Evolutionary conservation across 2,888 invertebrate species (phyloP).

Genomic region (Seladonia tumulorum): DNA sequence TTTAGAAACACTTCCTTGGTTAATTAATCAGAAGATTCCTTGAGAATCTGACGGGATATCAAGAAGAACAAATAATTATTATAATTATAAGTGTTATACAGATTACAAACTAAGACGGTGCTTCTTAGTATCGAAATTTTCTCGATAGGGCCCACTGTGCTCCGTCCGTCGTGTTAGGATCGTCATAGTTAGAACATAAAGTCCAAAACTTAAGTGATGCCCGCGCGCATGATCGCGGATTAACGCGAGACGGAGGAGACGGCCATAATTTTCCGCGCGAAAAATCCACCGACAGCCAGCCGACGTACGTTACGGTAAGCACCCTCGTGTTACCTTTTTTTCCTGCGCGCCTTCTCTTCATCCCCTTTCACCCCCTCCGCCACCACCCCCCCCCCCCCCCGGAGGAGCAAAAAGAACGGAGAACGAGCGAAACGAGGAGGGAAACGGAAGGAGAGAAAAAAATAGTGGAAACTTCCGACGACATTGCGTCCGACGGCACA

Average conservation of each 20-base stretch:
- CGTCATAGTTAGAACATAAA: background rate
- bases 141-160: no score
- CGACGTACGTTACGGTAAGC: slow-evolving; percentile 34
- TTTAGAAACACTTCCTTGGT: no score
- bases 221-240: slow-evolving; percentile 18
- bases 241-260: slow-evolving; percentile 22
- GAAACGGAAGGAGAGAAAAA: slow-evolving; percentile 7
- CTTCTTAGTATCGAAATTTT: no score
- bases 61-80: no score
- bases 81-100: no score
- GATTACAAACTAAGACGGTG: no score
- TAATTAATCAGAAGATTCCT: no score
- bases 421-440: background rate
- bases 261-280: slow-evolving; percentile 51
- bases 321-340: slow-evolving; percentile 38
- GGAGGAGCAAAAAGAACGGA: background rate
- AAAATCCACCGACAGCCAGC: slow-evolving; percentile 45
- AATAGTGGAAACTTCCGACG: slow-evolving; percentile 50
- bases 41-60: no score
- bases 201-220: background rate
- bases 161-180: background rate
- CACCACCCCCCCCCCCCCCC: no score
- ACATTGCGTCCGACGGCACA: slow-evolving; percentile 46
- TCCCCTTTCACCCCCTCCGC: slow-evolving; percentile 20
- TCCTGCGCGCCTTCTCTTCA: slow-evolving; percentile 17